phyloP scores from a whole-genome alignment of 2,888 invertebrate species.

The Scelioninae gen. 2 region DNA sequence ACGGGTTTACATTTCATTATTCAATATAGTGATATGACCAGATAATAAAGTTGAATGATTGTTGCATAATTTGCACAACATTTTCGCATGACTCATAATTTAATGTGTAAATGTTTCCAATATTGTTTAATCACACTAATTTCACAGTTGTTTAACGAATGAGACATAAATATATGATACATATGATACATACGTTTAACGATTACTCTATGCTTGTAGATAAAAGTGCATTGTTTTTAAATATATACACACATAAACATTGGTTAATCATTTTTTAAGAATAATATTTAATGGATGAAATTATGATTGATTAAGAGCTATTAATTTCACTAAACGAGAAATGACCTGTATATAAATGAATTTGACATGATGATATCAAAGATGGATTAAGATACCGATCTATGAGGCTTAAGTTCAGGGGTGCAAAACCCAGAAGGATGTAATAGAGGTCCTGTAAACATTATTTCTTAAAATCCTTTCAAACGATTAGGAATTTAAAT shows the following conservation, averaged over 20 bases:
- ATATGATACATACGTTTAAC: background rate
- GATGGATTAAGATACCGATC: slow-evolving; percentile 49
- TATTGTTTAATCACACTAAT: slow-evolving; percentile 15
- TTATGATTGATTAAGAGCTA: background rate
- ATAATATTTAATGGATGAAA: slow-evolving; percentile 1
- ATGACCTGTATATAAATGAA: slow-evolving; percentile 37
- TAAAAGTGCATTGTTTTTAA: too few species aligned
- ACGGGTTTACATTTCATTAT: slow-evolving; percentile 7
- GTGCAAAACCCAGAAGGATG: slow-evolving; percentile 40
- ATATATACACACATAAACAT: too few species aligned
- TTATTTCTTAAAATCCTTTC: slow-evolving; percentile 22
- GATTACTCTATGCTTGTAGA: background rate
- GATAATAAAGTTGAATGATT: slow-evolving; percentile 18
- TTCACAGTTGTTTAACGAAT: too few species aligned
- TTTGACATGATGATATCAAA: slow-evolving; percentile 38
- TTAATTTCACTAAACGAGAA: slow-evolving; percentile 16
- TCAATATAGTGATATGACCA: background rate
- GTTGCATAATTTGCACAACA: slow-evolving; percentile 29
- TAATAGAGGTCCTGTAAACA: slow-evolving; percentile 34
- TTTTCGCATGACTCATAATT: slow-evolving; percentile 36
- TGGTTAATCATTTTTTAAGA: too few species aligned
- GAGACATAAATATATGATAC: too few species aligned
- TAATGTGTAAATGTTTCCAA: slow-evolving; percentile 21
- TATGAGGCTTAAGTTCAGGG: slow-evolving; percentile 40
- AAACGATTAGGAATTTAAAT: slow-evolving; percentile 20